Conservation (phyloP, 2,113 vertebrate species). For the Coptodon bakossiorum region DNA sequence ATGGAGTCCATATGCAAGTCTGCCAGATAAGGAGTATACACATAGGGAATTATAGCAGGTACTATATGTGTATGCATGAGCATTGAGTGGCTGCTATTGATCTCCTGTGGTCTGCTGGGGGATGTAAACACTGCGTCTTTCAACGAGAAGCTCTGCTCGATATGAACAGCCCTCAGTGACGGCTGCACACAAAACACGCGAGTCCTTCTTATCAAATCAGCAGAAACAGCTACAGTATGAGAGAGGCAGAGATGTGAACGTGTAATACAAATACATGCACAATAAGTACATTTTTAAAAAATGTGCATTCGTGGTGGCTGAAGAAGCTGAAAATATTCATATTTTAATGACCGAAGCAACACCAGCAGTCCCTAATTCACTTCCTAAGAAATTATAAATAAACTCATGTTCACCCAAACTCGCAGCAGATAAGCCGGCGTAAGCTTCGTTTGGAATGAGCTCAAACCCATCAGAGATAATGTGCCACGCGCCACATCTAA, state of each 20-base stretch:
- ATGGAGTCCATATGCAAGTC: background rate
- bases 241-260: background rate
- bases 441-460: background rate
- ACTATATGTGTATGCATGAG: constrained; percentile 71
- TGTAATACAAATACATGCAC: background rate
- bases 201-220: constrained; percentile 13
- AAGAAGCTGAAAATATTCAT: background rate
- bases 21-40: background rate
- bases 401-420: background rate
- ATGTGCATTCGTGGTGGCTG: background rate
- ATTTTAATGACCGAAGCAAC: background rate
- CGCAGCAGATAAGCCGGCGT: background rate
- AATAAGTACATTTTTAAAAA: background rate
- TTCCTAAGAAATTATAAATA: background rate
- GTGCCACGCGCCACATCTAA: constrained; percentile 24
- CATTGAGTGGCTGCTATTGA: constrained; percentile 67
- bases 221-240: background rate
- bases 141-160: constrained; percentile 58
- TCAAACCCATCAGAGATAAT: constrained; percentile 22
- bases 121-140: constrained; percentile 70
- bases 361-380: background rate
- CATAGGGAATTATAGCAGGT: constrained; percentile 49
- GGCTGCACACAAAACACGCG: constrained; percentile 18
- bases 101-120: constrained; percentile 53
- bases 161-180: constrained; percentile 35